These are phyloP conservation scores for Scrobipalpa costella DNA, from an alignment of 2,888 invertebrate species.

Conservation along the genomic window DNA sequence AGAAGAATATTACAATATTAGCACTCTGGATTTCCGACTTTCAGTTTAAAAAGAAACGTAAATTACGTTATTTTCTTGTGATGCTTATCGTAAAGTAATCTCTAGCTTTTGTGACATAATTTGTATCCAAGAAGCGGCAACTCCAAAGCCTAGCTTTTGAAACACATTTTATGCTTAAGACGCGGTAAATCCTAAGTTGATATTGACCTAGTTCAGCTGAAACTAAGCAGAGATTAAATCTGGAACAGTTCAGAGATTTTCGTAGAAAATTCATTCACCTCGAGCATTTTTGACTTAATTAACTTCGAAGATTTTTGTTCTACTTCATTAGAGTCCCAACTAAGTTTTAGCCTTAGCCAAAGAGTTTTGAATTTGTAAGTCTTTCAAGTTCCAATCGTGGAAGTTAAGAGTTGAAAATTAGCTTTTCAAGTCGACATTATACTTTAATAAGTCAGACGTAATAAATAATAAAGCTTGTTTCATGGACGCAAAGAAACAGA, in stretches of 20 bases:
- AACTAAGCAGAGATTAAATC: no score
- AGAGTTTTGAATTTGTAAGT: slow-evolving; percentile 8
- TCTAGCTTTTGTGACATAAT: neutral
- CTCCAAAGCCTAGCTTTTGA: neutral
- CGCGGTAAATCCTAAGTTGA: neutral
- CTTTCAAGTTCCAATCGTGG: neutral
- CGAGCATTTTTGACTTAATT: neutral
- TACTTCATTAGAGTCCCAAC: slow-evolving; percentile 15
- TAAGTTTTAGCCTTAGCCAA: neutral
- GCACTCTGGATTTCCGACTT: neutral
- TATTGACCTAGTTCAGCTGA: neutral
- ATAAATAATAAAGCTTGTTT: neutral
- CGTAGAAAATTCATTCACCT: no score
- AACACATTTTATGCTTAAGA: neutral
- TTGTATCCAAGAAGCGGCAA: neutral
- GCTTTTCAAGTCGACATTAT: neutral
- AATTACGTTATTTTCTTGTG: neutral
- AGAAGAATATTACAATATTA: neutral
- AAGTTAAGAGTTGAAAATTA: neutral
- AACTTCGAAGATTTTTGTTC: neutral
- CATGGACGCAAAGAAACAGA: neutral
- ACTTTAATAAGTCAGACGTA: neutral
- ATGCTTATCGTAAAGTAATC: neutral
- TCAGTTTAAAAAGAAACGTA: neutral
- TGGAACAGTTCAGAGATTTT: no score